Percentiles rank a stretch among this genome's conserved stretches.
Evolutionary conservation across 1,140 invertebrate genomes (phyloP).

Genomic region (Nasonia vitripennis): DNA sequence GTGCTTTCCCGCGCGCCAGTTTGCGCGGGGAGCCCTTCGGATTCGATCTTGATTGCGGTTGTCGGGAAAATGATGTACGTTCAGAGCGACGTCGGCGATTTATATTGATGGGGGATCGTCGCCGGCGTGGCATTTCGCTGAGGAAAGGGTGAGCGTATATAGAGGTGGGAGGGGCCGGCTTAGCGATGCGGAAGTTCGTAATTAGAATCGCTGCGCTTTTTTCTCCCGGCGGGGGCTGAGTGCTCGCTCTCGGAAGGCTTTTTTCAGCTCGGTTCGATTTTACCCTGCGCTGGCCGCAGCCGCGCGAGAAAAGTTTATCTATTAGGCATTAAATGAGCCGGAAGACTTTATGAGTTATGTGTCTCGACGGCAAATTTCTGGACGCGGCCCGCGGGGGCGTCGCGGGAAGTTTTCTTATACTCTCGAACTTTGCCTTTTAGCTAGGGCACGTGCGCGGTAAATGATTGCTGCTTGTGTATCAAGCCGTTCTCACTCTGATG

Average conservation of each 20-base stretch:
- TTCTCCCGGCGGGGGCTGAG: neutral
- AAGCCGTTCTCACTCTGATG: no score
- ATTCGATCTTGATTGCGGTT: conserved; percentile 30
- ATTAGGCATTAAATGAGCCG: neutral
- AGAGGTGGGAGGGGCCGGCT: no score
- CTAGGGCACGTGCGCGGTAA: no score
- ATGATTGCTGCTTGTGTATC: no score
- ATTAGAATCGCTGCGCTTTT: neutral
- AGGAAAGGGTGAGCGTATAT: neutral
- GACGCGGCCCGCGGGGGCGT: no score
- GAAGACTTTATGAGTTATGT: neutral
- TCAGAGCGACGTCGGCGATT: neutral
- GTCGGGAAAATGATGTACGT: conserved; percentile 8
- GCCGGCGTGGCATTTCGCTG: no score
- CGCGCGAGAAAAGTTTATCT: neutral
- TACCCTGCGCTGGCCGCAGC: no score
- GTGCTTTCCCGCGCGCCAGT: no score
- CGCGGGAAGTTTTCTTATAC: no score
- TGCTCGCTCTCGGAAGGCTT: neutral
- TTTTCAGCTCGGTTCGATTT: neutral
- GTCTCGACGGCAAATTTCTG: neutral
- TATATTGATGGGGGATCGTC: neutral
- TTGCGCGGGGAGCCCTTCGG: neutral
- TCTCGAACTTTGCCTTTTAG: no score
- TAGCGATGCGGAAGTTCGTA: neutral